phyloP scores from a whole-genome alignment of 2,888 invertebrate genomes.

The Cheilosia scutellata region DNA sequence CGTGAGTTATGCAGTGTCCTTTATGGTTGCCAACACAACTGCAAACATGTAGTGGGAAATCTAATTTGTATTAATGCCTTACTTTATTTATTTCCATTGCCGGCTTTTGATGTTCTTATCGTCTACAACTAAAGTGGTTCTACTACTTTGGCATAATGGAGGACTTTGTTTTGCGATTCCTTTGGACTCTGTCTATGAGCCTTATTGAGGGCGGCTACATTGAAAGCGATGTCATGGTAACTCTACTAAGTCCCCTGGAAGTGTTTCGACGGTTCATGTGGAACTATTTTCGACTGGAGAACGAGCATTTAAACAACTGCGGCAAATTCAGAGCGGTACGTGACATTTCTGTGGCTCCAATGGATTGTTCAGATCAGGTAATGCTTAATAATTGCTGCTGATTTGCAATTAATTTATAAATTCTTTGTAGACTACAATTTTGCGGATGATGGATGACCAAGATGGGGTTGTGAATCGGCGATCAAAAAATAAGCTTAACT shows the following conservation, averaged over 20 bases:
- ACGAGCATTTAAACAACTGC: slow-evolving; percentile 95
- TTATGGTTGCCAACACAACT: slow-evolving; percentile 33
- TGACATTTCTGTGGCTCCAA: slow-evolving; percentile 92
- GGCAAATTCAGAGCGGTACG: slow-evolving; percentile 94
- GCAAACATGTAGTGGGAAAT: slow-evolving; percentile 44
- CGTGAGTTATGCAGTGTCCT: slow-evolving; percentile 83
- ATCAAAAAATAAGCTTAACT: slow-evolving; percentile 78
- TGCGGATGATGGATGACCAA: slow-evolving; percentile 84
- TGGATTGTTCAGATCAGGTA: slow-evolving; percentile 90
- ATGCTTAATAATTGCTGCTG: neutral
- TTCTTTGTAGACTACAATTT: slow-evolving; percentile 83
- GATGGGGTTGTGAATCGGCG: slow-evolving; percentile 83
- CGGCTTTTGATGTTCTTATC: slow-evolving; percentile 21
- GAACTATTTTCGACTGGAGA: slow-evolving; percentile 95
- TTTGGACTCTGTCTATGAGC: slow-evolving; percentile 90
- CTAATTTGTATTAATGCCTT: slow-evolving; percentile 58
- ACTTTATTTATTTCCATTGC: slow-evolving; percentile 64
- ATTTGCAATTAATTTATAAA: neutral
- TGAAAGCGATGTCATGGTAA: slow-evolving; percentile 88
- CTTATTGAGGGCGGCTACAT: slow-evolving; percentile 88
- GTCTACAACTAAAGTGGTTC: slow-evolving; percentile 85
- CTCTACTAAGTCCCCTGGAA: slow-evolving; percentile 88
- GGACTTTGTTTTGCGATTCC: slow-evolving; percentile 91
- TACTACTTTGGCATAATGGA: slow-evolving; percentile 94
- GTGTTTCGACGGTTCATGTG: slow-evolving; percentile 92